Evolutionary conservation across 2,113 vertebrate species (phyloP), one percentile per base, ranked within the genome.

Genomic region (Cryptomyrus ogoouensis): DNA sequence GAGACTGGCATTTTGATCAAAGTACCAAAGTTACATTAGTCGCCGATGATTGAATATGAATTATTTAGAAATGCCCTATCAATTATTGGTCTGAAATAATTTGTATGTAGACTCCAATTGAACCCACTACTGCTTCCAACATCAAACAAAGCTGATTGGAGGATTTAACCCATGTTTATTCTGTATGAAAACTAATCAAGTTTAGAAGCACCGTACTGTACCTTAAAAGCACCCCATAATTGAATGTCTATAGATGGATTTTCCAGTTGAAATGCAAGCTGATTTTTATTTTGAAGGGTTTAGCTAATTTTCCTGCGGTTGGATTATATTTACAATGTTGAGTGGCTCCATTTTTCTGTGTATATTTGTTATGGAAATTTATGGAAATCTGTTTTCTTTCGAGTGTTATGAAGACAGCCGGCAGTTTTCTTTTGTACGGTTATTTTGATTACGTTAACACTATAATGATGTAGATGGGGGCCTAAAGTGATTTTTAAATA

Each of bases 81-180:
- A 46, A 46, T 84, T 84, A 84, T 46, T 46, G 19, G 39, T 47
- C 44, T 47, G 24, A 84, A 84, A 46, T 84, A 47, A 44, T 44
- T 84, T 62, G 44, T 92, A 52, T 91, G 90, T 83, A 90, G 89
- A 83, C 91, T 88, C 90, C 89, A 90, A 90, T 91, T 90, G 90
- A 89, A 89, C 70, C 74, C 27, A 52, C 10, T 84, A 88, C 53
- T 62, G 89, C 27, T 56, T 39, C 39, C 90, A 88, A 83, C 90
- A 91, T 66, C 83, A 53, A 62, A 56, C 88, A 74, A 80, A 62
- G 90, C 62, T 84, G 88, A 89, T 87, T 77, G 52, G 83, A 27
- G 88, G 83, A 89, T 87, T 91, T 89, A 91, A 77, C 89, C 84
- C 83, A 88, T 89, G 87, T 66, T 89, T 88, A 90, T 53, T 77